phyloP scores from a whole-genome alignment of 2,113 vertebrate genomes.

The Hassar affinis region DNA sequence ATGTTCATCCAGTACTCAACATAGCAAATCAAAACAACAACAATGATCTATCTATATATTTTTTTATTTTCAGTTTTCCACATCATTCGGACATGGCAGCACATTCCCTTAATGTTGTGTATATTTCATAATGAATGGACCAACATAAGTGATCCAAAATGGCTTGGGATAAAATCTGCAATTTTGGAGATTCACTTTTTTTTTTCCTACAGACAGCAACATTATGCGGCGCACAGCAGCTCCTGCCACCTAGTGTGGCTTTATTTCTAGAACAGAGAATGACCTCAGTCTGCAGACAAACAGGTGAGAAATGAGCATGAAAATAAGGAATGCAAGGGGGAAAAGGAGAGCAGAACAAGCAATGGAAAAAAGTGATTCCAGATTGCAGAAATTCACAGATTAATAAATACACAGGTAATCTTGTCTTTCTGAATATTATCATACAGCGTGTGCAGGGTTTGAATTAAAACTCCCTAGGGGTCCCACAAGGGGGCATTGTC shows the following conservation, averaged over 20 bases:
- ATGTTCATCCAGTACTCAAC: no score
- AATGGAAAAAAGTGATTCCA: background rate
- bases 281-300: conserved; percentile 9
- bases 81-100: background rate
- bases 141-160: background rate
- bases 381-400: background rate
- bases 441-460: background rate
- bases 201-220: no score
- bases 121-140: background rate
- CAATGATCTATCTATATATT: no score
- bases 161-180: no score
- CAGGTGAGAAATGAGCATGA: background rate
- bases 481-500: conserved; percentile 19
- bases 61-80: no score
- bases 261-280: conserved; percentile 40
- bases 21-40: no score
- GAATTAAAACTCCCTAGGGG: background rate
- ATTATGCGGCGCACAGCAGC: background rate
- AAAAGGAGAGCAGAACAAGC: background rate
- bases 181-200: no score
- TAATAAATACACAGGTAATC: background rate
- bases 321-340: background rate
- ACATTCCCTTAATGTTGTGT: no score
- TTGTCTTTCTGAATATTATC: background rate
- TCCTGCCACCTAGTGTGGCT: background rate